These are phyloP conservation scores for Morus bassanus DNA, from an alignment of 2,797 vertebrate genomes.

Conservation along the genomic window DNA sequence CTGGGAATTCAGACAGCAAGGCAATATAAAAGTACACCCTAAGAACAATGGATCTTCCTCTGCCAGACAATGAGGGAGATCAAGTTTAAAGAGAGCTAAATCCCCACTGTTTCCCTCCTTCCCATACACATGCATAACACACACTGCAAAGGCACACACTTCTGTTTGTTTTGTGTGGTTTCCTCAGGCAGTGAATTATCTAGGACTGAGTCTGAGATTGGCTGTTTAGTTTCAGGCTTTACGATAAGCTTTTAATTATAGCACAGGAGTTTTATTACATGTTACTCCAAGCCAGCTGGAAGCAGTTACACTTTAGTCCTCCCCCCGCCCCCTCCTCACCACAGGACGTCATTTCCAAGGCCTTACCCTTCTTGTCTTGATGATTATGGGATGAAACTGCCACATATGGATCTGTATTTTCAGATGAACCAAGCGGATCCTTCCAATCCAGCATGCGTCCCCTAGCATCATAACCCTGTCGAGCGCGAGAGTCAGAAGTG, in stretches of 20 bases:
- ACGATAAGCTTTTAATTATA: constrained; percentile 46
- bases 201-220: background rate
- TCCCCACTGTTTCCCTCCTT: background rate
- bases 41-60: background rate
- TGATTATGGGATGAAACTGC: constrained; percentile 95
- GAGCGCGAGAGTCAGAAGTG: constrained; percentile 80
- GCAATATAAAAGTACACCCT: background rate
- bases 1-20: background rate
- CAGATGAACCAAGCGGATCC: constrained; percentile 85
- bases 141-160: background rate
- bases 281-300: constrained; percentile 82
- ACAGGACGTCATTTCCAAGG: constrained; percentile 88
- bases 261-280: constrained; percentile 43
- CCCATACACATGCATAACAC: background rate
- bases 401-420: constrained; percentile 93
- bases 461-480: constrained; percentile 86
- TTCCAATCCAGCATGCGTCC: constrained; percentile 90
- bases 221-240: constrained; percentile 54
- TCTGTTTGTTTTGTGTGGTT: constrained; percentile 75
- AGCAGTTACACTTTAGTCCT: constrained; percentile 83
- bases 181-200: constrained; percentile 43
- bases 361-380: constrained; percentile 98
- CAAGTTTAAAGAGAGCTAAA: constrained; percentile 18
- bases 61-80: background rate
- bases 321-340: constrained; percentile 56